Evolutionary conservation across 2,113 vertebrate species (phyloP).

Genomic region (Danio rerio): GRCz12tu NC_133181.1:40688501-40689000

Average conservation of each 20-base stretch:
- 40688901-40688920: too few species aligned
- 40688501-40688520: conserved; percentile 60
- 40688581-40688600: not conserved
- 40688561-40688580: conserved; percentile 57
- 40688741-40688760: not conserved
- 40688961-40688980: too few species aligned
- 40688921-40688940: too few species aligned
- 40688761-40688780: too few species aligned
- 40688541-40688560: conserved; percentile 26
- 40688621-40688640: conserved; percentile 33
- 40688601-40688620: conserved; percentile 21
- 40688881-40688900: too few species aligned
- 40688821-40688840: too few species aligned
- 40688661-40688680: not conserved
- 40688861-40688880: too few species aligned
- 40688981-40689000: too few species aligned
- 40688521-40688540: conserved; percentile 47
- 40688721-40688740: conserved; percentile 10
- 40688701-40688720: conserved; percentile 48
- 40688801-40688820: too few species aligned
- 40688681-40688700: conserved; percentile 42
- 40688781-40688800: too few species aligned
- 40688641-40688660: conserved; percentile 21
- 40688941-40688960: too few species aligned
- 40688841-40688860: too few species aligned